These are phyloP conservation scores for Troides helena DNA, from an alignment of 2,888 invertebrate genomes.

Conservation along the genomic window DNA sequence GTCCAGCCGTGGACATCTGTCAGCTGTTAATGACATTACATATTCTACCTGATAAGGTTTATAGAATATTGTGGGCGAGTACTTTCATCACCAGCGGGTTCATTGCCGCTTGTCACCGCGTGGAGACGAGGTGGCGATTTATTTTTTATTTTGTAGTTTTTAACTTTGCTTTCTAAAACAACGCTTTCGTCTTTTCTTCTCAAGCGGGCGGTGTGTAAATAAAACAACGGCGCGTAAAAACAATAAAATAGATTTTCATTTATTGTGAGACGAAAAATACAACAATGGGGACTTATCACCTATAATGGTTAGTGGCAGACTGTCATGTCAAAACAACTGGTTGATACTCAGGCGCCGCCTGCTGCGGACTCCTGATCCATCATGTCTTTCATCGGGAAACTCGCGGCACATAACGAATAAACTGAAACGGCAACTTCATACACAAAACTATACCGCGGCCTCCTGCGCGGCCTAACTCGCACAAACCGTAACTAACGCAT, in stretches of 20 bases:
- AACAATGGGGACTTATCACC: constrained; percentile 79
- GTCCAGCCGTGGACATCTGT: too few relatives aligned
- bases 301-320: constrained; percentile 80
- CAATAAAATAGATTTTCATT: constrained; percentile 81
- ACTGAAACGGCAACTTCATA: constrained; percentile 70
- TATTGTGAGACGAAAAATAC: constrained; percentile 81
- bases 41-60: too few relatives aligned
- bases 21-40: too few relatives aligned
- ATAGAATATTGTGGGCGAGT: too few relatives aligned
- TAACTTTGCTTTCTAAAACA: too few relatives aligned
- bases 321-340: constrained; percentile 74
- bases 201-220: constrained; percentile 43
- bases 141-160: too few relatives aligned
- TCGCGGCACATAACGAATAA: constrained; percentile 73
- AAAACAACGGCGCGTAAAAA: constrained; percentile 73
- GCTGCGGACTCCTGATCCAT: constrained; percentile 63
- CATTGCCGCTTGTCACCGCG: too few relatives aligned
- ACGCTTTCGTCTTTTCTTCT: too few relatives aligned
- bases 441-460: constrained; percentile 72
- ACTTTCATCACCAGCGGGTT: too few relatives aligned
- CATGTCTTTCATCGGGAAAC: constrained; percentile 78
- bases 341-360: constrained; percentile 50
- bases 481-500: constrained; percentile 72
- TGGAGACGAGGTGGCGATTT: too few relatives aligned
- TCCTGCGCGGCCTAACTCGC: constrained; percentile 56